Evolutionary conservation across 2,113 vertebrate genomes (phyloP).

Genomic region (Steatornis caripensis): DNA sequence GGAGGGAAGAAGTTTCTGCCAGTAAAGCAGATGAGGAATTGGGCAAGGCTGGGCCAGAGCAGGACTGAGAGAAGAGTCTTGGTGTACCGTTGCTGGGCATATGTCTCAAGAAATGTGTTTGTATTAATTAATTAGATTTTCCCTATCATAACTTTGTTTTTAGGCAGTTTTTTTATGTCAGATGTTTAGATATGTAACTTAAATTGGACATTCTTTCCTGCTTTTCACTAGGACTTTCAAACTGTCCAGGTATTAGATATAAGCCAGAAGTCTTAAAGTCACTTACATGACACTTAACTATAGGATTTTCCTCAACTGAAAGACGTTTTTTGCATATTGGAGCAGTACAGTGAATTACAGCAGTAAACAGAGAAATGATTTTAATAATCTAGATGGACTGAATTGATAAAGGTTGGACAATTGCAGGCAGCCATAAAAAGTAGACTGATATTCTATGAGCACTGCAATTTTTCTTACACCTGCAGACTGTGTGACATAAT

Average conservation of each 20-base stretch:
- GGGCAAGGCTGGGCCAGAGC: not conserved
- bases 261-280: not conserved
- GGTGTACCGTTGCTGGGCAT: not conserved
- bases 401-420: not conserved
- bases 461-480: not conserved
- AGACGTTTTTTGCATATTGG: not conserved
- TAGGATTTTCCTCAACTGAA: not conserved
- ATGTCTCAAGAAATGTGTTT: not conserved
- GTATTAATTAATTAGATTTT: not conserved
- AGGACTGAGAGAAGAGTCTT: not conserved
- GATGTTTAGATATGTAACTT: not conserved
- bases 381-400: not conserved
- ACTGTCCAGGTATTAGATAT: not conserved
- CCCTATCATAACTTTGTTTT: not conserved
- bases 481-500: not conserved
- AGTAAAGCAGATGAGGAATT: not conserved
- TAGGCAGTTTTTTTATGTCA: not conserved
- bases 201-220: not conserved
- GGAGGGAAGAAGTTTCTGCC: not conserved
- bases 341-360: not conserved
- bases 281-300: not conserved
- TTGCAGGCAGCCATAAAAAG: not conserved
- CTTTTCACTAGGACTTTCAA: not conserved
- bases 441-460: not conserved
- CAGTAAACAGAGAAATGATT: not conserved